Evolutionary conservation across 2,888 invertebrate genomes (phyloP).

Genomic region (Dorcus hopei): DNA sequence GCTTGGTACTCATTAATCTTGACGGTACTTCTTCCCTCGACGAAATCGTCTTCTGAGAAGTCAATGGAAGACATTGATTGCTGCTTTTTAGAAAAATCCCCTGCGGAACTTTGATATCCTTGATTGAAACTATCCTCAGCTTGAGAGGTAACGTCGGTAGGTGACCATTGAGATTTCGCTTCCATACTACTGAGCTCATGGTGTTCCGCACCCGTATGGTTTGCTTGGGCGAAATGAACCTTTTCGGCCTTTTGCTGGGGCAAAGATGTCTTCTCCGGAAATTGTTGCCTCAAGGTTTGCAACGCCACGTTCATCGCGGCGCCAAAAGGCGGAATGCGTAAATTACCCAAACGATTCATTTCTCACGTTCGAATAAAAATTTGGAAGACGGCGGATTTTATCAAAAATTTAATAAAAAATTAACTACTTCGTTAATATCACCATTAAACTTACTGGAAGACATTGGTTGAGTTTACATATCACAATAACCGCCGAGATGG

Average conservation of each 20-base stretch:
- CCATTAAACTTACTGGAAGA: conserved; percentile 7
- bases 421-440: conserved; percentile 12
- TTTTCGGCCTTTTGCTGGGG: conserved; percentile 34
- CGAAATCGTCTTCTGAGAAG: conserved; percentile 66
- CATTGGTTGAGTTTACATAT: conserved; percentile 9
- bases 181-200: conserved; percentile 61
- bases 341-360: conserved; percentile 64
- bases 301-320: conserved; percentile 79
- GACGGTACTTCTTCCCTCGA: conserved; percentile 68
- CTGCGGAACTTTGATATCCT: conserved; percentile 42
- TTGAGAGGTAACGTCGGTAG: conserved; percentile 45
- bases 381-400: conserved; percentile 22
- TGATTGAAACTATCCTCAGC: conserved; percentile 59
- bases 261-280: conserved; percentile 60
- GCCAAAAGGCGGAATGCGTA: conserved; percentile 68
- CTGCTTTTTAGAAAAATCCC: conserved; percentile 51
- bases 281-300: conserved; percentile 75
- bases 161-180: conserved; percentile 54
- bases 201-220: conserved; percentile 55
- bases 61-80: conserved; percentile 53
- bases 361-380: neutral
- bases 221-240: conserved; percentile 39
- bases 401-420: conserved; percentile 6
- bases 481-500: conserved; percentile 40
- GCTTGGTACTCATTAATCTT: conserved; percentile 97